Percentiles rank a stretch among this genome's conserved stretches.
Evolutionary conservation across 2,113 vertebrate species (phyloP).

Genomic region (Lynx canadensis): DNA sequence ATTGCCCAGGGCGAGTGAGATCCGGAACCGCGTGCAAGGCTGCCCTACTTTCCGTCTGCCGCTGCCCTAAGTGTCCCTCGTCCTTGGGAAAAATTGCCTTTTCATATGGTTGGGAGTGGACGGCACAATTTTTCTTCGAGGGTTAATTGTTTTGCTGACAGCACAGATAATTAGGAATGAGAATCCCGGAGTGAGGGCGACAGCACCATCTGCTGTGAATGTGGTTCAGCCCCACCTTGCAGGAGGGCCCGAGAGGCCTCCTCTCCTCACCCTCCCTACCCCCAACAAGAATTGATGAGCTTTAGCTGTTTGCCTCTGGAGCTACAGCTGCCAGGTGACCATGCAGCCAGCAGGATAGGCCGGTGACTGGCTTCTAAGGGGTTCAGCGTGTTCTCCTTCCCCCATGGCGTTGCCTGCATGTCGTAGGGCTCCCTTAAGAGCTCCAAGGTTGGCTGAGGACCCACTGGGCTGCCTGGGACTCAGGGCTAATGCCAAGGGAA

Average conservation of each 20-base stretch:
- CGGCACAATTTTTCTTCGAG: constrained; percentile 66
- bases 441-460: background rate
- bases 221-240: constrained; percentile 54
- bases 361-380: background rate
- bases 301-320: background rate
- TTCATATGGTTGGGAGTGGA: constrained; percentile 74
- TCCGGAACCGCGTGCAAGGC: rapidly evolving
- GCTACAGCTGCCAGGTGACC: background rate
- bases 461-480: background rate
- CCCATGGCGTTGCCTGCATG: rapidly evolving
- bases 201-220: constrained; percentile 75
- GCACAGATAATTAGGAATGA: constrained; percentile 79
- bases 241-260: background rate
- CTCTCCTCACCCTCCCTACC: background rate
- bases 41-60: constrained; percentile 22
- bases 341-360: rapidly evolving
- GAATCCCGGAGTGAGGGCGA: constrained; percentile 64
- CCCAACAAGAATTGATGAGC: background rate
- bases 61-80: constrained; percentile 37
- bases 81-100: constrained; percentile 76
- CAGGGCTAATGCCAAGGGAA: background rate
- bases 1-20: background rate
- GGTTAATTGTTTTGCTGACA: constrained; percentile 80
- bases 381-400: background rate
- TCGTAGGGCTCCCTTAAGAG: background rate